Evolutionary conservation across 2,797 vertebrate species (phyloP), one percentile per base, ranked within the genome.

Genomic region (Macroramphosus scolopax): DNA sequence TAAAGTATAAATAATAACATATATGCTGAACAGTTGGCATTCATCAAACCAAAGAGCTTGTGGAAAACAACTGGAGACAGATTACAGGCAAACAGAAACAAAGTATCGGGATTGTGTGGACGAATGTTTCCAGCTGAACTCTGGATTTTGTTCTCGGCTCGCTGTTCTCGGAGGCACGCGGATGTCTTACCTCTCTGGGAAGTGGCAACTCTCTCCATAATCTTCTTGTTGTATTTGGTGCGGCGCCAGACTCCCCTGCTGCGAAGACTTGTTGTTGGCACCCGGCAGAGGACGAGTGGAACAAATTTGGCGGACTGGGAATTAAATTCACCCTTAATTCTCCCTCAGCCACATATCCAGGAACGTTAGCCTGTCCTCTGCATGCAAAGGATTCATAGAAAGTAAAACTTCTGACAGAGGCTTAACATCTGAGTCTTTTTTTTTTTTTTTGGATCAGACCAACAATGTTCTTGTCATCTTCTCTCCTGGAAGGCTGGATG

Each of bases 241-340:
- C 46, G 49, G 4, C 9, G 49, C 51, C 63, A 71, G 44, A 18
- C 38, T 53, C n/a, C 49, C 36, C 4, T 55, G 59, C 50, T 57
- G 62, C 46, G 57, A 58, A 22, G 47, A 63, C 51, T 49, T 38
- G 49, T 68, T 16, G 32, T 25, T 60, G 51, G 70, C 64, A 60
- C 67, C 70, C 11, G 24, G 42, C 39, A 40, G 26, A 30, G 78
- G 70, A 56, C n/a, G 84, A 80, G 89, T 89, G 91, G 90, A 92
- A 92, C 91, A 90, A 88, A 89, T 87, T 77, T 53, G 53, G 35
- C 68, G 76, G 81, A 65, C 15, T 43, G 52, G 36, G 33, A 61
- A 49, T 68, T 18, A 63, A 61, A 68, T 70, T 44, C 77, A 74
- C 75, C 34, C 22, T 65, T 8, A 45, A 25, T 16, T 41, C 14